phyloP scores from a whole-genome alignment of 2,113 vertebrate species.

The Odocoileus hemionus region DNA sequence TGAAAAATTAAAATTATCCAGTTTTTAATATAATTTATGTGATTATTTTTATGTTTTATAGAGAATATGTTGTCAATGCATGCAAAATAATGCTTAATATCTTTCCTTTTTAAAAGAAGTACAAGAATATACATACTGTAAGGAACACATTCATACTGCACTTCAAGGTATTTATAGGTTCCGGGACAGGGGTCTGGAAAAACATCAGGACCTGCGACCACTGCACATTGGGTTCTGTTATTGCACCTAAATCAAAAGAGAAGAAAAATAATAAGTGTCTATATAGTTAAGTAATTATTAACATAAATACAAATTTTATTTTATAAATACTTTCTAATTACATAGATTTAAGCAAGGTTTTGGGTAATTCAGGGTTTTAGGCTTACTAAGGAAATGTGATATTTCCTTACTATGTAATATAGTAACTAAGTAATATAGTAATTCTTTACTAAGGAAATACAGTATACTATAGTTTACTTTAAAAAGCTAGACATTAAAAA shows the following conservation, averaged over 20 bases:
- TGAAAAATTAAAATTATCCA: not conserved
- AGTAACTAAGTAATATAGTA: too few species aligned
- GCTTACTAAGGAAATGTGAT: not conserved
- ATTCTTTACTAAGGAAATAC: too few species aligned
- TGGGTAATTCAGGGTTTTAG: not conserved
- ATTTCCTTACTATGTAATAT: too few species aligned
- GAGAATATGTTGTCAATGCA: not conserved
- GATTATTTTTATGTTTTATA: not conserved
- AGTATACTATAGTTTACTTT: not conserved
- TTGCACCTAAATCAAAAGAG: slow-evolving; percentile 89
- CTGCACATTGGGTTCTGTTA: slow-evolving; percentile 95
- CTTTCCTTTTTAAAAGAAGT: slow-evolving; percentile 40
- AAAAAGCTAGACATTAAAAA: not conserved
- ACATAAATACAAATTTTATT: not conserved
- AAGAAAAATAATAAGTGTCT: not conserved
- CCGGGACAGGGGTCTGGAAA: slow-evolving; percentile 96
- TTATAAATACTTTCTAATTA: not conserved
- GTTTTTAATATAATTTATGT: not conserved
- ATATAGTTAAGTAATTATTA: not conserved
- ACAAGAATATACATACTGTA: slow-evolving; percentile 90
- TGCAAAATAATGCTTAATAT: not conserved
- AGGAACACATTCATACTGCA: slow-evolving; percentile 97
- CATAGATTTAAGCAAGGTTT: not conserved
- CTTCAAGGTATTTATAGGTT: slow-evolving; percentile 97
- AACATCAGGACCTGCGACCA: slow-evolving; percentile 94